A percentile compares a stretch with the other conserved stretches of the same genome.
These are phyloP conservation scores for Ceuthmochares aereus DNA, from an alignment of 2,113 vertebrate species.

Conservation along the genomic window DNA sequence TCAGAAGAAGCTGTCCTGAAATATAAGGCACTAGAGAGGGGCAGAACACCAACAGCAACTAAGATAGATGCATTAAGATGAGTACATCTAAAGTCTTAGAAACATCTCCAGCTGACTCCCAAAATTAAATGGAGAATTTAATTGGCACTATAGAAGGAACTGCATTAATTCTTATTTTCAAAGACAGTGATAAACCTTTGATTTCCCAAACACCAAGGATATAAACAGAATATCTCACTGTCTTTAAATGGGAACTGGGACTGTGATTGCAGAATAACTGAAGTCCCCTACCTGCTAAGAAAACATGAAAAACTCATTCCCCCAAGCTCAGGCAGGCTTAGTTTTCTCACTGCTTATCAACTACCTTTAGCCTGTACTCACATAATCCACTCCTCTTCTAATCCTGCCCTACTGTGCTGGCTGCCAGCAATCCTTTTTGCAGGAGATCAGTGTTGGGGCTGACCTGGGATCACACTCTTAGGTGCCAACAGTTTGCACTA, in stretches of 20 bases:
- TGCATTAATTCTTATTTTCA: slow-evolving; percentile 49
- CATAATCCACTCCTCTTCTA: neutral
- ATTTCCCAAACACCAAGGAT: neutral
- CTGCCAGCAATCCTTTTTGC: neutral
- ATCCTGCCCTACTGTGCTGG: neutral
- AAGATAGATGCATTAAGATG: neutral
- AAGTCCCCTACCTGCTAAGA: neutral
- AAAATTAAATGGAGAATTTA: slow-evolving; percentile 40
- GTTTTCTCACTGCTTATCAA: neutral
- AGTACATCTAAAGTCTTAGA: slow-evolving; percentile 12
- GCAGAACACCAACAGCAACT: neutral
- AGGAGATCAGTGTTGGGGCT: neutral
- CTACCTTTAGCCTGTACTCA: neutral
- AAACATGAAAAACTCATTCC: neutral
- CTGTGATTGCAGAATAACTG: neutral
- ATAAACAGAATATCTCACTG: neutral
- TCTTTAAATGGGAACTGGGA: neutral
- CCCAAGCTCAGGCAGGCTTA: neutral
- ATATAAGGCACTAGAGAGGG: neutral
- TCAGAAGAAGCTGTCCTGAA: neutral
- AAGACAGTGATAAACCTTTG: slow-evolving; percentile 13
- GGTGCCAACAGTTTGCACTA: neutral
- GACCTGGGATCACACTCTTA: neutral
- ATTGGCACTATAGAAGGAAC: slow-evolving; percentile 20
- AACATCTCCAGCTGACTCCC: slow-evolving; percentile 41